phyloP scores from a whole-genome alignment of 23 tunicate species.

The Phallusia fumigata region DNA sequence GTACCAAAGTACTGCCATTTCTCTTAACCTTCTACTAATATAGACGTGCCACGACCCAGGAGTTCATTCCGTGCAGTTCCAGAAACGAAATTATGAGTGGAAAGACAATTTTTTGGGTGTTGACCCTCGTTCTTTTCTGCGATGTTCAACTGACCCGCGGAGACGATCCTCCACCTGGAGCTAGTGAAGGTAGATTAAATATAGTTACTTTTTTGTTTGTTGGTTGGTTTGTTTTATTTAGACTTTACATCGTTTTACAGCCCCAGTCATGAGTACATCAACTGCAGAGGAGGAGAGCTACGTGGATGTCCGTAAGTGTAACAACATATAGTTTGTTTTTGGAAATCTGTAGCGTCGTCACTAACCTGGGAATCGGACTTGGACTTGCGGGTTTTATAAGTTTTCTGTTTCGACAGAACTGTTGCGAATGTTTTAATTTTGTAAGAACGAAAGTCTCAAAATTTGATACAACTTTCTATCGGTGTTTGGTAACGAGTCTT shows the following conservation, averaged over 20 bases:
- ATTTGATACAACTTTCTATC: too few relatives aligned
- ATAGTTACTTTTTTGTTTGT: not conserved
- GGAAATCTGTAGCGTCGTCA: too few relatives aligned
- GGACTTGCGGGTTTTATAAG: too few relatives aligned
- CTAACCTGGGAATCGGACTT: too few relatives aligned
- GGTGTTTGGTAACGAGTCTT: too few relatives aligned
- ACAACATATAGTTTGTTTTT: too few relatives aligned
- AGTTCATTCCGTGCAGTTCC: not conserved
- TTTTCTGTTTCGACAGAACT: too few relatives aligned
- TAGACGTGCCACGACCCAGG: not conserved
- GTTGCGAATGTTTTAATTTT: too few relatives aligned
- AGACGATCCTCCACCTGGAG: not conserved
- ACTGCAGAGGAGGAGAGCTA: not conserved
- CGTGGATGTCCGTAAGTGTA: not conserved
- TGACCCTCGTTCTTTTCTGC: not conserved
- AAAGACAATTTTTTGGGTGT: not conserved
- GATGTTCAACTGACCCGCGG: not conserved
- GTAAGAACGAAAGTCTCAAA: too few relatives aligned
- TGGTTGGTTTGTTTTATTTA: too few relatives aligned
- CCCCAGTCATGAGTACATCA: not conserved
- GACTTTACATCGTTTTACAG: too few relatives aligned
- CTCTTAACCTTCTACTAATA: not conserved
- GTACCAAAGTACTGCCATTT: not conserved
- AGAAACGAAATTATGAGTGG: not conserved
- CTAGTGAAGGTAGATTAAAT: not conserved